Percentiles rank a stretch among this genome's conserved stretches.
Evolutionary conservation across 2,797 vertebrate genomes (phyloP).

Genomic region (Prunella strophiata): DNA sequence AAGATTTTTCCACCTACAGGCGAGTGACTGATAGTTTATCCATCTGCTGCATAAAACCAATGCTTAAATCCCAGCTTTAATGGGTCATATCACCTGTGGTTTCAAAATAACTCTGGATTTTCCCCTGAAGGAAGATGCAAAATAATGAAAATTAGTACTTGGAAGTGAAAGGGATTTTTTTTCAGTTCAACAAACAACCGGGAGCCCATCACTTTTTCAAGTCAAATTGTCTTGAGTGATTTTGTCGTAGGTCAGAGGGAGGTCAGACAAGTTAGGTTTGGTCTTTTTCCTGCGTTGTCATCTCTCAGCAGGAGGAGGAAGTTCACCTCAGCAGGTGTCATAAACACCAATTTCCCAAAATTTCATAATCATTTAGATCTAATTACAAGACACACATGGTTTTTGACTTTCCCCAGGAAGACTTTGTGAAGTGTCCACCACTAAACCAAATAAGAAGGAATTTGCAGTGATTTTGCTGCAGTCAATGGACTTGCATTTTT

Average conservation of each 20-base stretch:
- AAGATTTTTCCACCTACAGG: constrained; percentile 79
- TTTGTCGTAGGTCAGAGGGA: constrained; percentile 48
- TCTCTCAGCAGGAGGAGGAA: constrained; percentile 67
- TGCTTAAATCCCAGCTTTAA: constrained; percentile 58
- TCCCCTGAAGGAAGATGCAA: constrained; percentile 12
- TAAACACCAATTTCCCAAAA: constrained; percentile 67
- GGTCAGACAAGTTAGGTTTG: constrained; percentile 58
- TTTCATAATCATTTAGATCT: constrained; percentile 70
- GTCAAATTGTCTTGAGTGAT: constrained; percentile 55
- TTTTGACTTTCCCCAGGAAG: constrained; percentile 32
- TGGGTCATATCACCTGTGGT: constrained; percentile 67
- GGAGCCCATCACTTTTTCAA: constrained; percentile 30
- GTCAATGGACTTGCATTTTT: neutral
- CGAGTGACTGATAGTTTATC: constrained; percentile 71
- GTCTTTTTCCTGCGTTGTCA: constrained; percentile 32
- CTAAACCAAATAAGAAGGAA: neutral
- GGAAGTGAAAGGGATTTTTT: neutral
- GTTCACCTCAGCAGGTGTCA: constrained; percentile 68
- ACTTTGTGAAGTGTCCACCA: neutral
- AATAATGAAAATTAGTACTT: constrained; percentile 33
- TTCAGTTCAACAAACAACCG: neutral
- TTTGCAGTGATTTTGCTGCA: neutral
- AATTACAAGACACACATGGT: constrained; percentile 53
- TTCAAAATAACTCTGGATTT: constrained; percentile 58
- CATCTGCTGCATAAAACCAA: constrained; percentile 72